These are phyloP conservation scores for Gavialis gangeticus DNA, from an alignment of 2,113 vertebrate genomes.

Conservation along the genomic window DNA sequence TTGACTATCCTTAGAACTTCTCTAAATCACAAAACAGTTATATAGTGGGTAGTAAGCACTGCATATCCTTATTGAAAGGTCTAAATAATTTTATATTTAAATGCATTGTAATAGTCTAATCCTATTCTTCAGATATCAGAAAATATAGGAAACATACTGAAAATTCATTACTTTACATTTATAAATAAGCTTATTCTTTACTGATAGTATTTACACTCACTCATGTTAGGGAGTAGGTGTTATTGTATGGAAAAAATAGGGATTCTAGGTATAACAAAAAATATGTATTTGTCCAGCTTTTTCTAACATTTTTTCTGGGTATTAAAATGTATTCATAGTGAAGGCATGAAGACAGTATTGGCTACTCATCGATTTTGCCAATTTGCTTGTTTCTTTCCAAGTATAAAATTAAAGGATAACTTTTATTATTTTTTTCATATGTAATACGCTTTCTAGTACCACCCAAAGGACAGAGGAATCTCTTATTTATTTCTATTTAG, in stretches of 20 bases:
- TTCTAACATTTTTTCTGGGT: neutral
- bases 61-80: neutral
- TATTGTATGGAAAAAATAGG: neutral
- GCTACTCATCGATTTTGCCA: neutral
- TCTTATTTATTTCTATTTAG: no score
- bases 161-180: neutral
- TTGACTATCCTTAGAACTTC: constrained; percentile 18
- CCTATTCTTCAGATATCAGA: neutral
- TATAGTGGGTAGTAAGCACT: neutral
- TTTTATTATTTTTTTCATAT: neutral
- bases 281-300: neutral
- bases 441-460: neutral
- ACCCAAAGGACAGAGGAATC: no score
- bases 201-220: neutral
- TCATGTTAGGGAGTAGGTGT: neutral
- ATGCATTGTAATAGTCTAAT: neutral
- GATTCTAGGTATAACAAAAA: neutral
- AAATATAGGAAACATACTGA: neutral
- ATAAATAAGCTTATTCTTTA: neutral
- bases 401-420: accelerated
- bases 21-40: neutral
- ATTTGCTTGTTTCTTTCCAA: neutral
- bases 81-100: neutral
- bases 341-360: accelerated
- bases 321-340: neutral